phyloP scores from a whole-genome alignment of 2,797 vertebrate genomes.

The Sphenodon punctatus region DNA sequence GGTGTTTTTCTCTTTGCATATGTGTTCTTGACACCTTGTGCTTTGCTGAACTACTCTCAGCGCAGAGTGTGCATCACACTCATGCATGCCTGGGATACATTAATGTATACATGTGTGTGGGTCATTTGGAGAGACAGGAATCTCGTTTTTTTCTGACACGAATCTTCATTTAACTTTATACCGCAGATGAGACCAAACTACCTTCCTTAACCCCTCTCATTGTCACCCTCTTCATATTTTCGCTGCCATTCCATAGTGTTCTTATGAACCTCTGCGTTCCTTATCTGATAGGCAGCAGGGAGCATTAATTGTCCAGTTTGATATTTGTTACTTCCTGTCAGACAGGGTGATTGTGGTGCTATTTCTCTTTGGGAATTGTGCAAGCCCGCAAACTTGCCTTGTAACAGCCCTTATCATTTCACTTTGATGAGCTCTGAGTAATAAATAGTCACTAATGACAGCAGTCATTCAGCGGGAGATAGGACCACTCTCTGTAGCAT shows the following conservation, averaged over 20 bases:
- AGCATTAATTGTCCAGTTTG: slow-evolving; percentile 3
- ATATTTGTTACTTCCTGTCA: background rate
- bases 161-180: background rate
- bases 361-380: background rate
- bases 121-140: background rate
- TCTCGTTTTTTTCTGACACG: accelerated
- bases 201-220: background rate
- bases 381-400: background rate
- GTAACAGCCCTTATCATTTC: background rate
- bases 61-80: background rate
- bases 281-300: background rate
- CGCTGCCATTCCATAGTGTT: background rate
- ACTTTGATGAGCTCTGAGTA: background rate
- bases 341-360: accelerated
- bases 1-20: background rate
- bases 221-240: background rate
- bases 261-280: background rate
- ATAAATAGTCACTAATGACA: background rate
- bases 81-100: background rate
- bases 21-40: slow-evolving; percentile 7
- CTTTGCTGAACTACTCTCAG: background rate
- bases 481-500: slow-evolving; percentile 10
- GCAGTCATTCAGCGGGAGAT: background rate
- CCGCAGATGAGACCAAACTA: background rate
- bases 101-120: background rate